Percentiles rank a stretch among this genome's conserved stretches.
phyloP scores from a whole-genome alignment of 2,888 invertebrate genomes.

The Stenoptilia bipunctidactyla region DNA sequence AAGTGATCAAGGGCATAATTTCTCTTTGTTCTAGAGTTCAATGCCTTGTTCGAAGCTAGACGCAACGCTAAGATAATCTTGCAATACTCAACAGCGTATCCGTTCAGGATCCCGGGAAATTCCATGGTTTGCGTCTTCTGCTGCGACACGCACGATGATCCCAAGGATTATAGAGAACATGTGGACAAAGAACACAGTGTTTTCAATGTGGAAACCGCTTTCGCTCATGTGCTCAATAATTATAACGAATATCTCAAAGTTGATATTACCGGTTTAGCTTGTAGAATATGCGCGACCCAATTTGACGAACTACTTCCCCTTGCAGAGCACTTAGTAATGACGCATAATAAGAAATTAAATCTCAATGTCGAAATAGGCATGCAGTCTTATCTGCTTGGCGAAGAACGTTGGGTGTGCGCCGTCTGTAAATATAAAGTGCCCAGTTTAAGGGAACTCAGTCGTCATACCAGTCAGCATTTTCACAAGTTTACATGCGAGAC shows the following conservation, averaged over 20 bases:
- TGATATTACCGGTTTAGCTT: neutral
- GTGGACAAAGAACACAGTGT: slow-evolving; percentile 45
- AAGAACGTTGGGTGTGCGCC: slow-evolving; percentile 31
- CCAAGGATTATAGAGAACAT: slow-evolving; percentile 38
- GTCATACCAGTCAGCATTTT: slow-evolving; percentile 39
- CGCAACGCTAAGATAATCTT: slow-evolving; percentile 57
- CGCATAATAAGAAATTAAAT: slow-evolving; percentile 21
- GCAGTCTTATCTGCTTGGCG: slow-evolving; percentile 33
- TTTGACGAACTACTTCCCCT: slow-evolving; percentile 15
- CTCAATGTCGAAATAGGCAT: slow-evolving; percentile 30
- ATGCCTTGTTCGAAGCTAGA: slow-evolving; percentile 47
- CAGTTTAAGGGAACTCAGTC: slow-evolving; percentile 30
- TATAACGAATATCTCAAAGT: slow-evolving; percentile 41
- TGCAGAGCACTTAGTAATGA: slow-evolving; percentile 17
- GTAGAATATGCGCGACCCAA: slow-evolving; percentile 1
- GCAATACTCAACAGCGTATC: slow-evolving; percentile 56
- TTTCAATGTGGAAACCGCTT: slow-evolving; percentile 41
- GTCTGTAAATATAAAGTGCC: slow-evolving; percentile 29
- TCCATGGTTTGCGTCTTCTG: slow-evolving; percentile 58
- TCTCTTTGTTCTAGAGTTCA: slow-evolving; percentile 65
- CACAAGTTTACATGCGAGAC: slow-evolving; percentile 38
- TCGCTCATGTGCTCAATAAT: slow-evolving; percentile 37
- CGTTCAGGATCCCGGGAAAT: slow-evolving; percentile 54
- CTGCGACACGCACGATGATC: slow-evolving; percentile 41
- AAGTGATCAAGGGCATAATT: slow-evolving; percentile 45